phyloP scores from a whole-genome alignment of 2,888 invertebrate species.

The Priocnemis perturbator region DNA sequence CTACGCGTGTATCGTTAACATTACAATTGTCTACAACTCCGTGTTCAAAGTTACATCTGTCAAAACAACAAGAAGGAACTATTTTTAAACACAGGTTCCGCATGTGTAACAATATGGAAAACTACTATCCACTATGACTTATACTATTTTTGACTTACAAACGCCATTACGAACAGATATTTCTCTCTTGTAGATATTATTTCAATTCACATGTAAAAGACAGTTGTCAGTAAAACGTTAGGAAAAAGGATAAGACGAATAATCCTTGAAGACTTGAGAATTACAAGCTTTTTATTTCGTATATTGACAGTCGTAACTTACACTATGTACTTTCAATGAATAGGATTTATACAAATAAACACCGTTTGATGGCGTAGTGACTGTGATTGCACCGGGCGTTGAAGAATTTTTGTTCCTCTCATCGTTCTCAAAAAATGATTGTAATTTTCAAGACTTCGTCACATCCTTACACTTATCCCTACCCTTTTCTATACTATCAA shows the following conservation, averaged over 20 bases:
- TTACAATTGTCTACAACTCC: too few species aligned
- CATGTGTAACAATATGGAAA: too few species aligned
- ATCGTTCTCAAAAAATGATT: conserved; percentile 36
- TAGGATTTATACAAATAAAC: conserved; percentile 40
- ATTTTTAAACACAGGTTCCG: too few species aligned
- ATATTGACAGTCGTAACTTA: conserved; percentile 64
- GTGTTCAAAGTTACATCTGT: too few species aligned
- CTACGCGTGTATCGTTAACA: too few species aligned
- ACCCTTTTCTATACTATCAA: conserved; percentile 29
- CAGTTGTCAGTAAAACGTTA: conserved; percentile 9
- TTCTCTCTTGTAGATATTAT: too few species aligned
- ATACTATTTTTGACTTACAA: too few species aligned
- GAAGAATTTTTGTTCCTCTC: conserved; percentile 25
- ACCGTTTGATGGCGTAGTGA: conserved; percentile 36
- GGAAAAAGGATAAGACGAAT: conserved; percentile 47
- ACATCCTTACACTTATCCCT: conserved; percentile 25
- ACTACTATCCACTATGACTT: too few species aligned
- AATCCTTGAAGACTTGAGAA: conserved; percentile 60
- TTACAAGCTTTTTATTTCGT: conserved; percentile 63
- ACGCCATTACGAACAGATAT: too few species aligned
- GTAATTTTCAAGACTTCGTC: conserved; percentile 60
- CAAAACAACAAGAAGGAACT: too few species aligned
- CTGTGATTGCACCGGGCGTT: conserved; percentile 14
- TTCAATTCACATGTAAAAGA: too few species aligned
- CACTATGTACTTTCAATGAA: conserved; percentile 64